A percentile compares a stretch with the other conserved stretches of the same genome.
Evolutionary conservation across 2,888 invertebrate genomes (phyloP).

Genomic region (Chirona hameri): DNA sequence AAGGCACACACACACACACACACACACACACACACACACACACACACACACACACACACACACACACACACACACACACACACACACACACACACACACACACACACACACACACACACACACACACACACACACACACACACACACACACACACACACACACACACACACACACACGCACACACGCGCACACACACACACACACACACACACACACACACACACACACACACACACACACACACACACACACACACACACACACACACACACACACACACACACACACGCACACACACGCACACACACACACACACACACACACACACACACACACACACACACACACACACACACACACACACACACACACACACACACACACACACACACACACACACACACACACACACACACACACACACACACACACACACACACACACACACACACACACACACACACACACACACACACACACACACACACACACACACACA

Average conservation of each 20-base stretch:
- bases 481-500: slow-evolving; percentile 30
- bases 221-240: slow-evolving; percentile 30
- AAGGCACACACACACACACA: too few relatives aligned
- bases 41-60: not conserved
- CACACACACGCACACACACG: too few relatives aligned
- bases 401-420: slow-evolving; percentile 30
- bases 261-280: slow-evolving; percentile 30
- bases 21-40: not conserved
- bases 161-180: not conserved
- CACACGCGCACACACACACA: not conserved
- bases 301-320: slow-evolving; percentile 32
- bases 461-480: slow-evolving; percentile 30
- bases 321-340: slow-evolving; percentile 30
- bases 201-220: slow-evolving; percentile 32
- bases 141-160: not conserved
- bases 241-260: slow-evolving; percentile 30
- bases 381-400: slow-evolving; percentile 30
- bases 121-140: not conserved
- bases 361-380: slow-evolving; percentile 30
- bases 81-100: not conserved
- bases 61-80: not conserved
- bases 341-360: slow-evolving; percentile 30
- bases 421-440: slow-evolving; percentile 30
- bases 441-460: slow-evolving; percentile 30
- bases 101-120: not conserved